A percentile compares a stretch with the other conserved stretches of the same genome.
Evolutionary conservation across 2,797 vertebrate genomes (phyloP).

Genomic region (Esox lucius): DNA sequence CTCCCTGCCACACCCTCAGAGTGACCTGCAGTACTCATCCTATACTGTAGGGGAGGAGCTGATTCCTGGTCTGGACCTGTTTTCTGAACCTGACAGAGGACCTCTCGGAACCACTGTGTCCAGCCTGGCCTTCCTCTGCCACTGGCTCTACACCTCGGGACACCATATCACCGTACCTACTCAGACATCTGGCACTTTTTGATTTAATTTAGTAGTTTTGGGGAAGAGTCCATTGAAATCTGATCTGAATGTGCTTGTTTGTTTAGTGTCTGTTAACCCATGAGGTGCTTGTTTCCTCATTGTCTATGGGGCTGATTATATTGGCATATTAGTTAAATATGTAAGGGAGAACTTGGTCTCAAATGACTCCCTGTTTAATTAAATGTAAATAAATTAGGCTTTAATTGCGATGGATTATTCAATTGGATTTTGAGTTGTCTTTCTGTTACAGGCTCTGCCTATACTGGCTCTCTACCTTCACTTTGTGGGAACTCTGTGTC

Average conservation of each 20-base stretch:
- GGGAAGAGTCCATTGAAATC: background rate
- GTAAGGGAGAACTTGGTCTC: too few species aligned
- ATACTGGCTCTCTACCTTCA: constrained; percentile 85
- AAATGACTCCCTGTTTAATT: too few species aligned
- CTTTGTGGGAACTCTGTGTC: constrained; percentile 82
- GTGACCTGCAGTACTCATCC: constrained; percentile 79
- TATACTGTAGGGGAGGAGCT: constrained; percentile 78
- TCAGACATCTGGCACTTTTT: background rate
- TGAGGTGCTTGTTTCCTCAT: too few species aligned
- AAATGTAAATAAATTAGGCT: too few species aligned
- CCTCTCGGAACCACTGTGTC: constrained; percentile 75
- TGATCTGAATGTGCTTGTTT: too few species aligned
- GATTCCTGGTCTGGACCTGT: constrained; percentile 86
- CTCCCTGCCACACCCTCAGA: constrained; percentile 82
- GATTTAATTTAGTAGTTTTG: background rate
- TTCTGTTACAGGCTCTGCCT: constrained; percentile 81
- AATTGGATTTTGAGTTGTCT: background rate
- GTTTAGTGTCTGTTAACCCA: too few species aligned
- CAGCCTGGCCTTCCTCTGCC: constrained; percentile 84
- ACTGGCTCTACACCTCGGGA: constrained; percentile 82
- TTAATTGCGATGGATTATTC: background rate
- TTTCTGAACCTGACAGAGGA: constrained; percentile 81
- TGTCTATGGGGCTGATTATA: too few species aligned
- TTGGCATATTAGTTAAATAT: too few species aligned
- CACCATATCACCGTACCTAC: constrained; percentile 81